Base-by-base conservation (phyloP, 2,113 vertebrate species). In the Chlorodrepanis virens region DNA sequence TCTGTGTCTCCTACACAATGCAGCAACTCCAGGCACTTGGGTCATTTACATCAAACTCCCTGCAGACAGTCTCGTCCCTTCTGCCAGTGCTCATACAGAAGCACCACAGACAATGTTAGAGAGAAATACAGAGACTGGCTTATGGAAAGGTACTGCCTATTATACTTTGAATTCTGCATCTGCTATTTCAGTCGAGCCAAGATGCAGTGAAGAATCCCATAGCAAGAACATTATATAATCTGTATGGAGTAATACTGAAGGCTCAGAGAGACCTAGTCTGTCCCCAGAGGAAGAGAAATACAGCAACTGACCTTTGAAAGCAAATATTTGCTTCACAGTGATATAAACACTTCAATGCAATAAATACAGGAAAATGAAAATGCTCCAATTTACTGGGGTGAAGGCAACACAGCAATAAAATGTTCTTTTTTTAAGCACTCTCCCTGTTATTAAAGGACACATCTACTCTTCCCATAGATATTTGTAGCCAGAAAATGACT, bases 311-410 rank as follows among this genome's bases (percentile, higher is more conserved):
- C 94, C 94, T 96, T 94, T 95, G 92, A 93, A 96, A 91, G 89
- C 87, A 96, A 96, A 95, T 93, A 92, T 94, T 94, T 95, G 78
- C 86, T 96, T 92, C 89, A 57, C 80, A 78, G 90, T 45, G 72
- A 92, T 95, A 86, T 61, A 95, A 95, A 96, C 93, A 90, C 94
- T 96, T 96, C 90, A 90, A 10, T 75, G 81, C 75, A 91, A 93
- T 94, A 96, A 96, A 88, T 95, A 93, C 39, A 93, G 97, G 91
- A 83, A 96, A 95, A 87, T 89, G 37, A 86, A 96, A 94, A 96
- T 82, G 91, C 92, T 87, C 82, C 83, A 29, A 53, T 94, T 94
- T 90, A 95, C 84, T 61, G 60, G 49, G 53, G 78, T 39, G 80
- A 94, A 85, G 60, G 69, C 89, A 94, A 69, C 52, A 13, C 56